Evolutionary conservation across 2,888 invertebrate species (phyloP).

Genomic region (Micoletzkya japonica): DNA sequence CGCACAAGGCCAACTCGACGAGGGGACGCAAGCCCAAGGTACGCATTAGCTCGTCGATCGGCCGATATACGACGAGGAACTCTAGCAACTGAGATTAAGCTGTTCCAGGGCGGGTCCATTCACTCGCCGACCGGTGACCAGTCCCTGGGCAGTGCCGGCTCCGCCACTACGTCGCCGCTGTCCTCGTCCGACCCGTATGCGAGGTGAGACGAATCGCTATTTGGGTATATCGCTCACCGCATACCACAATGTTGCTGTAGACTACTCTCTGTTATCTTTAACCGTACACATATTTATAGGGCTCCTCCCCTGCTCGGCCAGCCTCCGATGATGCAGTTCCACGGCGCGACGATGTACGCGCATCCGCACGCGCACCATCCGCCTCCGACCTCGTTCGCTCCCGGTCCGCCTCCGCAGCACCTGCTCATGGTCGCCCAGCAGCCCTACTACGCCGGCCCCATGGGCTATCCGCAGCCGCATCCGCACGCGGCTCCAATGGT

Average conservation of each 20-base stretch:
- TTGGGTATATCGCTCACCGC: too few relatives aligned
- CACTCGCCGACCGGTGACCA: constrained; percentile 19
- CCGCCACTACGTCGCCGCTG: constrained; percentile 23
- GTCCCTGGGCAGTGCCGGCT: constrained; percentile 23
- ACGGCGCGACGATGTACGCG: background rate
- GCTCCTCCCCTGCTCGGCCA: background rate
- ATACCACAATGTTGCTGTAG: too few relatives aligned
- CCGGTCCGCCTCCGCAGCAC: constrained; percentile 20
- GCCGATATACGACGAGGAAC: background rate
- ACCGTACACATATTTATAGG: too few relatives aligned
- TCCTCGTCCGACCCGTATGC: constrained; percentile 1
- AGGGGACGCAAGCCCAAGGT: constrained; percentile 43
- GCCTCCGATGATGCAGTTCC: background rate
- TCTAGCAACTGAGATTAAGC: background rate
- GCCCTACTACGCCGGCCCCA: background rate
- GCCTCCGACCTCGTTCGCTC: too few relatives aligned
- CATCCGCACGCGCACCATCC: background rate
- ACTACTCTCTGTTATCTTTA: background rate
- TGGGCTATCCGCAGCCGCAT: background rate
- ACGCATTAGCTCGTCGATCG: background rate
- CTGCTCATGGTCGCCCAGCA: constrained; percentile 20
- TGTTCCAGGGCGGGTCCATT: constrained; percentile 9
- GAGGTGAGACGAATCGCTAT: constrained; percentile 2
- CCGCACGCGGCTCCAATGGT: too few relatives aligned
- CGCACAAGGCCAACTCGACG: constrained; percentile 49